Evolutionary conservation across 1,140 invertebrate species (phyloP).

Genomic region (Meloidogyne chitwoodi): DNA sequence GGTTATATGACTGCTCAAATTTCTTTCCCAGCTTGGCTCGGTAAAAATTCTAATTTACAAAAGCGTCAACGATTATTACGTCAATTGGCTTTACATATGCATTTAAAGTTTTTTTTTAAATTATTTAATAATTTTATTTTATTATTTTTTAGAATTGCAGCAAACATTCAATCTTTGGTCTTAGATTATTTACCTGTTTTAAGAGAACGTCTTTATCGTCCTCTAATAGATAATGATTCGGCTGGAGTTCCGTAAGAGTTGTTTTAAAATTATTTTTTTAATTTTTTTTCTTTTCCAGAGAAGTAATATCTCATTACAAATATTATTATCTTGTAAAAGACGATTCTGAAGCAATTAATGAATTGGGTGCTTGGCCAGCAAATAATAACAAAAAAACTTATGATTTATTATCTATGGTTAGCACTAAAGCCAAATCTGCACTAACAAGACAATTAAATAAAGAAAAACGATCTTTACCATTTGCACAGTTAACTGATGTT

Average conservation of each 20-base stretch:
- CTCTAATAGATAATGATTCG: conserved; percentile 69
- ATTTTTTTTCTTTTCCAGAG: too few species aligned
- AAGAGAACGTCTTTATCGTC: conserved; percentile 43
- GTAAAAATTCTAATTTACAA: conserved; percentile 79
- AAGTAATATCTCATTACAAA: conserved; percentile 72
- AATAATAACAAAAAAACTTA: conserved; percentile 72
- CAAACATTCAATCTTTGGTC: conserved; percentile 36
- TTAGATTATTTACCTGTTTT: conserved; percentile 46
- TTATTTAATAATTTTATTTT: background rate
- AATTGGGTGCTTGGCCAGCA: conserved; percentile 78
- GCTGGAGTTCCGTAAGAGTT: conserved; percentile 68
- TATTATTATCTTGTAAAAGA: conserved; percentile 80
- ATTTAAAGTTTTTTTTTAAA: conserved; percentile 64
- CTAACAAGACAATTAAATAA: conserved; percentile 89
- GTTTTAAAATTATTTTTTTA: too few species aligned
- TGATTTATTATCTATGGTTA: conserved; percentile 73
- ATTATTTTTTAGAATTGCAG: conserved; percentile 54
- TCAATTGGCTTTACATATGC: conserved; percentile 76
- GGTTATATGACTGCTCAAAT: conserved; percentile 75
- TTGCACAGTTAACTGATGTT: conserved; percentile 56
- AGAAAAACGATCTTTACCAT: conserved; percentile 70
- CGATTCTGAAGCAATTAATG: conserved; percentile 80
- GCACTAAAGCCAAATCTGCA: conserved; percentile 75
- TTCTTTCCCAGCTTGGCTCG: conserved; percentile 88
- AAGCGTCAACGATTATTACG: conserved; percentile 78